These are phyloP conservation scores for Kobus ellipsiprymnus DNA, from an alignment of 2,113 vertebrate genomes.

Conservation along the genomic window DNA sequence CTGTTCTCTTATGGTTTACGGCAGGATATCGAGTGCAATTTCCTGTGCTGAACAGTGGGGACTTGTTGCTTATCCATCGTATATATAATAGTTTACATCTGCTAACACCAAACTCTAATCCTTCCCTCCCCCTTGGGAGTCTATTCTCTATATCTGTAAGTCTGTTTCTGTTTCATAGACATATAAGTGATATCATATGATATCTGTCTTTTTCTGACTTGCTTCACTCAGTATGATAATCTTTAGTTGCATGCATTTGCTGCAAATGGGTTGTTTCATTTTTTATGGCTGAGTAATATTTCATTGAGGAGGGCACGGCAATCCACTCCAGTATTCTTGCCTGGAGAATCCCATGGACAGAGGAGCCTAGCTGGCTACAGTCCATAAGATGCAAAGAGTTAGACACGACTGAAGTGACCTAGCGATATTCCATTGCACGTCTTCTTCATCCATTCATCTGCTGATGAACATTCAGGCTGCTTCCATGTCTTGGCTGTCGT, in stretches of 20 bases:
- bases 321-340: neutral
- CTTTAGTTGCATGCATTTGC: neutral
- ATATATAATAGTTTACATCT: neutral
- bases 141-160: neutral
- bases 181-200: neutral
- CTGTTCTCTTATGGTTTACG: neutral
- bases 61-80: neutral
- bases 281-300: neutral
- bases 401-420: neutral
- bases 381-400: neutral
- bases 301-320: neutral
- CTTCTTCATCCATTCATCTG: neutral
- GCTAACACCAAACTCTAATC: neutral
- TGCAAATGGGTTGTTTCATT: neutral
- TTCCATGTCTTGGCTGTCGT: neutral
- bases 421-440: fast-evolving
- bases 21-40: neutral
- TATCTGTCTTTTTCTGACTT: neutral
- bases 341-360: neutral
- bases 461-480: neutral
- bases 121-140: neutral
- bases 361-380: neutral
- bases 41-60: neutral
- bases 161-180: neutral
- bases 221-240: neutral